Evolutionary conservation across 2,797 vertebrate genomes (phyloP).

Genomic region (Hafferia zeledoni): DNA sequence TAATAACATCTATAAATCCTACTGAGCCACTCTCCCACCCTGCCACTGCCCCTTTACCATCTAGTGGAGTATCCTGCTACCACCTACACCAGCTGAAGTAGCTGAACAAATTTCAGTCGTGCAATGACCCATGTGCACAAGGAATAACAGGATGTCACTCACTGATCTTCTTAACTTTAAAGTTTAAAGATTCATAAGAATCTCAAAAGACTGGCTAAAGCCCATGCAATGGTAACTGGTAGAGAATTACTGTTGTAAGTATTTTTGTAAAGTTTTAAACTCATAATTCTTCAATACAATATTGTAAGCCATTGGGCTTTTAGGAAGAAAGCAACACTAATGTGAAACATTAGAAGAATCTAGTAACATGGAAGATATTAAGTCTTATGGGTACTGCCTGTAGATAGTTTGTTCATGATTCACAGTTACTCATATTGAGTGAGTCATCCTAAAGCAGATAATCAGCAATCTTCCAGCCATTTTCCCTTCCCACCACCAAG

Average conservation of each 20-base stretch:
- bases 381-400: not conserved
- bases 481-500: constrained; percentile 5
- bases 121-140: not conserved
- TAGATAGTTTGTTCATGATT: constrained; percentile 19
- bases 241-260: not conserved
- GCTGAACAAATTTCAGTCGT: not conserved
- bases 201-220: not conserved
- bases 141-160: not conserved
- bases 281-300: accelerated
- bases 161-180: not conserved
- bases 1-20: not conserved
- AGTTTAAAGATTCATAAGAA: not conserved
- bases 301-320: not conserved
- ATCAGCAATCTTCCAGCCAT: constrained; percentile 8
- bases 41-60: not conserved
- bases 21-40: not conserved
- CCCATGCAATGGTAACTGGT: not conserved
- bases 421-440: constrained; percentile 8
- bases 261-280: not conserved
- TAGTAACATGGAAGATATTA: not conserved
- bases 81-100: not conserved
- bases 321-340: not conserved
- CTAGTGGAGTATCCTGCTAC: not conserved
- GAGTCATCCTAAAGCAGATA: constrained; percentile 36
- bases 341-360: not conserved